Conservation (phyloP, 2,888 invertebrate genomes). For the Trissolcus brochymenae region DNA sequence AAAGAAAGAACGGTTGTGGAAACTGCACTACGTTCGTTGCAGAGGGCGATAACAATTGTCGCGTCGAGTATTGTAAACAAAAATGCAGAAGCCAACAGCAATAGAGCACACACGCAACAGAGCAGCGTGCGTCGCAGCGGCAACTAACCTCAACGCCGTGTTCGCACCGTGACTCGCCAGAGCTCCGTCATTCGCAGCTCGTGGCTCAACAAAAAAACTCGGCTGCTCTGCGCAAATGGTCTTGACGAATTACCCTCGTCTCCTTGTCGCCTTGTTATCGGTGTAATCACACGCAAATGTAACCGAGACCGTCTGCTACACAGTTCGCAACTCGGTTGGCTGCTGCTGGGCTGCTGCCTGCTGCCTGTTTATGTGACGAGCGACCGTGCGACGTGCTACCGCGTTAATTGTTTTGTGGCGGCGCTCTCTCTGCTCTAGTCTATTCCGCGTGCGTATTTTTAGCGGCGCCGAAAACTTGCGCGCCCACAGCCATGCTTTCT, state of each 20-base stretch:
- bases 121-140: neutral
- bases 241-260: neutral
- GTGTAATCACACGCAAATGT: neutral
- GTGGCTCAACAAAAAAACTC: too few species aligned
- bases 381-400: too few species aligned
- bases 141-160: conserved; percentile 14
- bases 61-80: neutral
- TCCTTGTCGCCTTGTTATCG: neutral
- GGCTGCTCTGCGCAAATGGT: too few species aligned
- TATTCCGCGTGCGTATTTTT: conserved; percentile 1
- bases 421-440: neutral
- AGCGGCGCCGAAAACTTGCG: neutral
- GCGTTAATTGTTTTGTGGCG: too few species aligned
- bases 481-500: neutral
- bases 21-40: too few species aligned
- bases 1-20: too few species aligned
- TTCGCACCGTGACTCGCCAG: conserved; percentile 3
- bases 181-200: conserved; percentile 3
- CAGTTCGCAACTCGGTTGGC: neutral
- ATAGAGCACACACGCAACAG: neutral
- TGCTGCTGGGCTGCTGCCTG: too few species aligned
- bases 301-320: neutral
- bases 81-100: neutral
- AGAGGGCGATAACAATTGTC: neutral
- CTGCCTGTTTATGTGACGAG: neutral